Conservation (phyloP, 1,140 invertebrate genomes). For the Andricus grossulariae region DNA sequence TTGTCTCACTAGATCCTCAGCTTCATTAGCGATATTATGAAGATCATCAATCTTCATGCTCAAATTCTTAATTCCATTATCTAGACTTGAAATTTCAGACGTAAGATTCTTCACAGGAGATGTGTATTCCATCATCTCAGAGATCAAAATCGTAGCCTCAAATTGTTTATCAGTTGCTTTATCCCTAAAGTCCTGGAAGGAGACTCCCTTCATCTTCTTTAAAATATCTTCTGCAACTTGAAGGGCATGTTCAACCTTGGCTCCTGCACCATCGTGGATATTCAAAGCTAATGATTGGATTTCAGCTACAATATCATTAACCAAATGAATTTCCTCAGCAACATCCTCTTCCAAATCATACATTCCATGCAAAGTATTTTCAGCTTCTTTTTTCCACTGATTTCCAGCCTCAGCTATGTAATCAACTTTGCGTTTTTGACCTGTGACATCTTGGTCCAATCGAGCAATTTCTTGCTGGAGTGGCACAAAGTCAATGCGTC, state of each 20-base stretch:
- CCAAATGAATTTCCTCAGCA: conserved; percentile 74
- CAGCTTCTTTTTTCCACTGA: conserved; percentile 76
- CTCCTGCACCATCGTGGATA: conserved; percentile 79
- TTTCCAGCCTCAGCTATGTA: conserved; percentile 71
- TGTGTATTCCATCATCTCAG: conserved; percentile 81
- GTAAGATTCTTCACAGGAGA: conserved; percentile 81
- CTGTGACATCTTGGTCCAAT: conserved; percentile 78
- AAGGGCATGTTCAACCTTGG: conserved; percentile 86
- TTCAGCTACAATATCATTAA: conserved; percentile 79
- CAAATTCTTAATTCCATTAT: conserved; percentile 79
- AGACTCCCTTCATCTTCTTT: conserved; percentile 79
- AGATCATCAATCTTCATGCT: conserved; percentile 85
- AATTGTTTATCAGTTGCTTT: conserved; percentile 78
- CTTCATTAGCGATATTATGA: conserved; percentile 80
- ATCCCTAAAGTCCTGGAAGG: conserved; percentile 74
- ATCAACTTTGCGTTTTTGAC: conserved; percentile 78
- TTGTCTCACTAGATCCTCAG: conserved; percentile 78
- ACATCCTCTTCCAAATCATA: conserved; percentile 76
- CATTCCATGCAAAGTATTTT: conserved; percentile 77
- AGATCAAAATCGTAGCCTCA: conserved; percentile 80
- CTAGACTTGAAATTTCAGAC: conserved; percentile 75
- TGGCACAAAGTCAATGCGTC: conserved; percentile 79
- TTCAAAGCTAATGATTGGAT: conserved; percentile 82
- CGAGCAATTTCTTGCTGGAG: conserved; percentile 77
- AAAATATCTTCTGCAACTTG: conserved; percentile 84